phyloP scores from a whole-genome alignment of 2,888 invertebrate species.

The Geotrupes spiniger region DNA sequence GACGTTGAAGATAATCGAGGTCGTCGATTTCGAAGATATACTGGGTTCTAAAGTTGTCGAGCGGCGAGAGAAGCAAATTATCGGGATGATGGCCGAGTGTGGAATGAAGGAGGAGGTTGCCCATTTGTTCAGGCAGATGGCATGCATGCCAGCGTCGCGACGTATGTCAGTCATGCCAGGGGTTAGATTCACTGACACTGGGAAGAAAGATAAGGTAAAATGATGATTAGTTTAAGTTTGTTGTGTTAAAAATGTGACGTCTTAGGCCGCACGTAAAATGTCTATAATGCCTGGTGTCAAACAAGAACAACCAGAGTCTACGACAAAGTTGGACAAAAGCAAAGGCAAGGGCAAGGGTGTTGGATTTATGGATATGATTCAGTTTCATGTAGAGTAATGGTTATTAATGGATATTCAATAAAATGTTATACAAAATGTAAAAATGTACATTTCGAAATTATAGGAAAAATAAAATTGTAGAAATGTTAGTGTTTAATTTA shows the following conservation, averaged over 20 bases:
- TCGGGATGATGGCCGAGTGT: conserved; percentile 46
- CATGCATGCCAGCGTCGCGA: conserved; percentile 48
- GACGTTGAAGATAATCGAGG: conserved; percentile 44
- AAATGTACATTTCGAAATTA: too few relatives aligned
- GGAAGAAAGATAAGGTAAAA: conserved; percentile 3
- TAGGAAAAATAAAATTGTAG: too few relatives aligned
- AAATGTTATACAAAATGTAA: conserved; percentile 1
- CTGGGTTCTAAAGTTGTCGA: conserved; percentile 43
- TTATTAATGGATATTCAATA: background rate
- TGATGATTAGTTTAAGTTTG: background rate
- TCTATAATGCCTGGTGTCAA: conserved; percentile 22
- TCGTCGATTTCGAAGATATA: conserved; percentile 45
- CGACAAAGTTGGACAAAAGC: conserved; percentile 5
- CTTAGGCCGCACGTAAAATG: conserved; percentile 15
- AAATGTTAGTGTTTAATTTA: too few relatives aligned
- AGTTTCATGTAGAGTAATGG: conserved; percentile 27
- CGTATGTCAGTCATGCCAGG: conserved; percentile 54
- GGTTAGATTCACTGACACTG: conserved; percentile 29
- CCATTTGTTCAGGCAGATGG: conserved; percentile 50
- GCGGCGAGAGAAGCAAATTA: conserved; percentile 48
- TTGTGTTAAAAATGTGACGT: too few relatives aligned
- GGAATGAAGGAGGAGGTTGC: conserved; percentile 49
- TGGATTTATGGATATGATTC: conserved; percentile 30
- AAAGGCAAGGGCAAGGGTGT: conserved; percentile 20
- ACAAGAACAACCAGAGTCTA: conserved; percentile 10